Evolutionary conservation across 2,113 vertebrate species (phyloP).

Genomic region (Polypterus bichir): DNA sequence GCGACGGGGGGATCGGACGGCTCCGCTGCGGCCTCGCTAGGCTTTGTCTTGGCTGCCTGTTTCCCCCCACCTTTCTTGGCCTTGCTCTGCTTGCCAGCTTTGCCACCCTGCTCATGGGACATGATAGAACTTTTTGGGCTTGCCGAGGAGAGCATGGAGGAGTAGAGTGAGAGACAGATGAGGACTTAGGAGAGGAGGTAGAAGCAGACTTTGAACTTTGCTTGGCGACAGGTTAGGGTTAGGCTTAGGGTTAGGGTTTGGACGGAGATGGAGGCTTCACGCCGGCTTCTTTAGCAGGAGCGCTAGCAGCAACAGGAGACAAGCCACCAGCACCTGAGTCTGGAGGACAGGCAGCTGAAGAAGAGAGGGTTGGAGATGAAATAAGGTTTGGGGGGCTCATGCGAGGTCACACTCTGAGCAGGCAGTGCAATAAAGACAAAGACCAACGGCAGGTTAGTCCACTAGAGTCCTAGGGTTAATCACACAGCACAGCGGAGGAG

Average conservation of each 20-base stretch:
- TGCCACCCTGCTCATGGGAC: constrained; percentile 31
- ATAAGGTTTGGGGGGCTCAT: too few relatives aligned
- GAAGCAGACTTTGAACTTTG: constrained; percentile 50
- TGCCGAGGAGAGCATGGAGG: constrained; percentile 31
- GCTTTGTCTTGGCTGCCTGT: not conserved
- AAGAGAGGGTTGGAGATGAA: constrained; percentile 9
- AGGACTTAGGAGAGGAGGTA: constrained; percentile 45
- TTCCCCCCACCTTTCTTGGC: constrained; percentile 33
- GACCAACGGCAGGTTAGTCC: too few relatives aligned
- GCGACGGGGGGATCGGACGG: constrained; percentile 1
- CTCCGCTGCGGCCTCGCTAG: constrained; percentile 6
- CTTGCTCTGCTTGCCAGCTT: constrained; percentile 51
- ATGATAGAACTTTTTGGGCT: constrained; percentile 30
- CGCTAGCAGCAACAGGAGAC: constrained; percentile 38
- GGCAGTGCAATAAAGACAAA: too few relatives aligned
- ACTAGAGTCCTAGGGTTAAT: too few relatives aligned
- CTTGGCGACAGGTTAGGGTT: constrained; percentile 47
- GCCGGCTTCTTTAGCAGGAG: constrained; percentile 49
- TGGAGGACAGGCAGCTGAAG: constrained; percentile 51
- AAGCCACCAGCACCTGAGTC: constrained; percentile 43
- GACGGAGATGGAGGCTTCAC: constrained; percentile 33
- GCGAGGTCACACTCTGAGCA: too few relatives aligned
- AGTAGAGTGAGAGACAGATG: constrained; percentile 28
- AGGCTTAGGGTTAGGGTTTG: too few relatives aligned
- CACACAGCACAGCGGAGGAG: too few relatives aligned